Percentiles rank a stretch among this genome's conserved stretches.
These are phyloP conservation scores for Pollicipes pollicipes DNA, from an alignment of 1,140 invertebrate species.

Conservation along the genomic window DNA sequence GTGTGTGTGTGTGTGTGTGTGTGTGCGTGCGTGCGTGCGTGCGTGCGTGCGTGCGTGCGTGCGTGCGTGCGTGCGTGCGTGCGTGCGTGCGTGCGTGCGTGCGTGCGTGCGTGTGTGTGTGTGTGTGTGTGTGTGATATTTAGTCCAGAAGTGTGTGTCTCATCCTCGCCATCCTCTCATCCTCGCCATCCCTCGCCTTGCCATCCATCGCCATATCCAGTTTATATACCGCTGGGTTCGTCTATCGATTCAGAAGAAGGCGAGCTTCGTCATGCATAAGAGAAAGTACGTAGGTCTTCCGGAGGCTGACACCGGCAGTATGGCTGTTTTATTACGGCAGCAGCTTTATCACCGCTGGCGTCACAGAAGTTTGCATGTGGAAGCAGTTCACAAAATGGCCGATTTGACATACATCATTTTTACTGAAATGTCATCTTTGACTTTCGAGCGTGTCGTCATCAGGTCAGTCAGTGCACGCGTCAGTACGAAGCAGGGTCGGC, in stretches of 20 bases:
- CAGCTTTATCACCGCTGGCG: too few relatives aligned
- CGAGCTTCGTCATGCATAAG: neutral
- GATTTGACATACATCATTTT: too few relatives aligned
- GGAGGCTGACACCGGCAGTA: neutral
- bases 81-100: neutral
- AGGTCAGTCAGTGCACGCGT: too few relatives aligned
- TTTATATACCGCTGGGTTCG: neutral
- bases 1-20: conserved; percentile 7
- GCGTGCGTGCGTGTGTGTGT: neutral
- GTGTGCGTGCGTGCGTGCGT: conserved; percentile 5
- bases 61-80: neutral
- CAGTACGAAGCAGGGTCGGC: too few relatives aligned
- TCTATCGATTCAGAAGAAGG: neutral
- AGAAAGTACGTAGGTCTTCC: neutral
- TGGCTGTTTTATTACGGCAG: too few relatives aligned
- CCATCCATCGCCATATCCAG: too few relatives aligned
- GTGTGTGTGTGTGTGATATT: conserved; percentile 6
- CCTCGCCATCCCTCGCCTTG: too few relatives aligned
- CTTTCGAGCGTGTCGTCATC: too few relatives aligned
- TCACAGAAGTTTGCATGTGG: too few relatives aligned
- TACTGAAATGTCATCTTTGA: too few relatives aligned
- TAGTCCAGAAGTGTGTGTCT: conserved; percentile 5
- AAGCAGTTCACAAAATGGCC: too few relatives aligned
- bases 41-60: conserved; percentile 5
- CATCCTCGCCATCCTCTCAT: too few relatives aligned